These are phyloP conservation scores for Pelodytes ibericus DNA, from an alignment of 2,797 vertebrate genomes.

Conservation along the genomic window DNA sequence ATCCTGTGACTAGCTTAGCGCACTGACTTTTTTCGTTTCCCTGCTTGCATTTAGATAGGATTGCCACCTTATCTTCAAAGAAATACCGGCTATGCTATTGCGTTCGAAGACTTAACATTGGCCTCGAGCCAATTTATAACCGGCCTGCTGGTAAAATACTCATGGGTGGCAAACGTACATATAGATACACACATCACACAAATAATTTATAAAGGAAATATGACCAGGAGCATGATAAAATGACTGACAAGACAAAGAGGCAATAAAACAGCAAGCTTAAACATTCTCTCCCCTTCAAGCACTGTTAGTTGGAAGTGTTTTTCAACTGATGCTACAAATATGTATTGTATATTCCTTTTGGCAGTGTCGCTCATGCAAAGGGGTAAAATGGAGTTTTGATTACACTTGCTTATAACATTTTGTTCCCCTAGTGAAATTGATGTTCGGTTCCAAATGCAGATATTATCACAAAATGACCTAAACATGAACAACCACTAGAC, in stretches of 20 bases:
- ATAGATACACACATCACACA: no score
- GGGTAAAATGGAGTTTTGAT: conserved; percentile 25
- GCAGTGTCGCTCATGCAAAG: conserved; percentile 25
- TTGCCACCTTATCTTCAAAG: no score
- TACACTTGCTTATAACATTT: conserved; percentile 15
- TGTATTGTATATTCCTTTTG: conserved; percentile 22
- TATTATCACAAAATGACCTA: neutral
- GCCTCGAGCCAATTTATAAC: no score
- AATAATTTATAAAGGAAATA: neutral
- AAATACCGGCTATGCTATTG: no score
- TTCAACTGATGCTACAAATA: conserved; percentile 24
- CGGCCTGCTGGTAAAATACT: no score
- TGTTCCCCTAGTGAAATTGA: conserved; percentile 1
- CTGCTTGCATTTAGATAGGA: no score
- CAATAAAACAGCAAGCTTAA: conserved; percentile 5
- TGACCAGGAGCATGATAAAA: neutral
- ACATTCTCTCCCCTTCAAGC: conserved; percentile 6
- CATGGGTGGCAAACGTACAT: no score
- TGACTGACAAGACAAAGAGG: neutral
- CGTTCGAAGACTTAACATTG: no score
- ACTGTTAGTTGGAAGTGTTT: conserved; percentile 9
- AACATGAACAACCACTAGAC: neutral
- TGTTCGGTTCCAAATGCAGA: conserved; percentile 3
- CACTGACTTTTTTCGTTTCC: no score
- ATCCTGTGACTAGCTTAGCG: no score